A percentile compares a stretch with the other conserved stretches of the same genome.
These are phyloP conservation scores for Melipona quadrifasciata DNA, from an alignment of 1,140 invertebrate genomes.

Conservation along the genomic window DNA sequence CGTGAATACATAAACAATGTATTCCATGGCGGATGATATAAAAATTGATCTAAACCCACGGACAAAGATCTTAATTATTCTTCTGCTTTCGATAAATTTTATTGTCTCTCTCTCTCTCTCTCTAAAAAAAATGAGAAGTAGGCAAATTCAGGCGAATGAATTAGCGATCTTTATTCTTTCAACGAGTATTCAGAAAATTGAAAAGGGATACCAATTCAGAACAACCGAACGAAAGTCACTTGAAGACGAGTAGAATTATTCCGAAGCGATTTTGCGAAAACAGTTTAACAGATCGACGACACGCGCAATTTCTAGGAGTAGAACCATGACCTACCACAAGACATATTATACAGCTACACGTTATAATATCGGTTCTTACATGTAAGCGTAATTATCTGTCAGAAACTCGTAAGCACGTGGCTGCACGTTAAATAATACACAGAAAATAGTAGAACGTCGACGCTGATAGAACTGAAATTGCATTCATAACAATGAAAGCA, in stretches of 20 bases:
- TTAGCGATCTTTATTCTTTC: too few relatives aligned
- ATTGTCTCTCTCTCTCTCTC: not conserved
- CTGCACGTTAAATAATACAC: slow-evolving; percentile 34
- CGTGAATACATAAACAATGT: too few relatives aligned
- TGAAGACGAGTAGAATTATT: too few relatives aligned
- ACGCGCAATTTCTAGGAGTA: slow-evolving; percentile 36
- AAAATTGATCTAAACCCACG: too few relatives aligned
- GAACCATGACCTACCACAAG: slow-evolving; percentile 29
- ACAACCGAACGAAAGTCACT: too few relatives aligned
- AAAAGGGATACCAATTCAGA: too few relatives aligned
- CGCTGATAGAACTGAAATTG: not conserved
- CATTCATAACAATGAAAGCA: not conserved
- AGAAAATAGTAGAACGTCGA: slow-evolving; percentile 13
- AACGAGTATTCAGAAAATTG: too few relatives aligned
- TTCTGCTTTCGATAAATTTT: not conserved
- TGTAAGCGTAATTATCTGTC: slow-evolving; percentile 31
- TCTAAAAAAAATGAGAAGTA: too few relatives aligned
- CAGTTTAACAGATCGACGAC: not conserved
- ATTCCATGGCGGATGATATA: too few relatives aligned
- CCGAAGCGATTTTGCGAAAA: not conserved
- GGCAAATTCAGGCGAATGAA: too few relatives aligned
- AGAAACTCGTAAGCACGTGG: slow-evolving; percentile 26
- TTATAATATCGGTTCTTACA: slow-evolving; percentile 20
- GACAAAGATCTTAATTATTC: not conserved
- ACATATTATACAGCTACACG: slow-evolving; percentile 19